Evolutionary conservation across 2,888 invertebrate species (phyloP).

Genomic region (Drosophila vallismaia): DNA sequence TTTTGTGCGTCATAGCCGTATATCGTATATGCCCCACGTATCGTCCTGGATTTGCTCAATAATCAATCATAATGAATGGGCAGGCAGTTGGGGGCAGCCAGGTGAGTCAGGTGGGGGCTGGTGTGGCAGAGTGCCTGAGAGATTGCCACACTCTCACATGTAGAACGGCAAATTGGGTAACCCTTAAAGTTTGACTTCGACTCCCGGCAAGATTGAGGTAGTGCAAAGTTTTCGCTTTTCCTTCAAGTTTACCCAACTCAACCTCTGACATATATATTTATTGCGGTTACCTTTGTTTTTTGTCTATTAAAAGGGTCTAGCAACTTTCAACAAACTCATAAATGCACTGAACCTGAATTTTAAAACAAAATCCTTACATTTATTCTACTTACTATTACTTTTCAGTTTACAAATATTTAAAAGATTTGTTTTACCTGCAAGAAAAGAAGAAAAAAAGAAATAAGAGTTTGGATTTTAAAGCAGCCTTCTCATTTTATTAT

Average conservation of each 20-base stretch:
- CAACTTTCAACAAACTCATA: slow-evolving; percentile 33
- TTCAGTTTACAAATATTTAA: too few species aligned
- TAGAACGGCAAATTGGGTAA: slow-evolving; percentile 23
- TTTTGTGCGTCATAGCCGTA: slow-evolving; percentile 43
- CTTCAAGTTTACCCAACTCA: slow-evolving; percentile 34
- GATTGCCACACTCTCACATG: slow-evolving; percentile 10
- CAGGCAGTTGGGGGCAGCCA: background rate
- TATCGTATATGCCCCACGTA: slow-evolving; percentile 1
- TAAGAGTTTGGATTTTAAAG: background rate
- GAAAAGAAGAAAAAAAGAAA: background rate
- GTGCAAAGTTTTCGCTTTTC: slow-evolving; percentile 32
- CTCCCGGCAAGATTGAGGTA: slow-evolving; percentile 13
- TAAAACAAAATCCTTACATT: background rate
- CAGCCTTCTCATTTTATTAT: slow-evolving; percentile 2
- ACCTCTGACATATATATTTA: slow-evolving; percentile 29
- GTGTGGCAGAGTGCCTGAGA: slow-evolving; percentile 15
- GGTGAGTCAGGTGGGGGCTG: slow-evolving; percentile 12
- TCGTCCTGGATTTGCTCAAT: slow-evolving; percentile 48
- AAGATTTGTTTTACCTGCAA: background rate
- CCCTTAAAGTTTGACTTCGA: slow-evolving; percentile 29
- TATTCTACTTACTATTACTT: background rate
- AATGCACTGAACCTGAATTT: slow-evolving; percentile 45
- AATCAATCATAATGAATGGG: slow-evolving; percentile 72
- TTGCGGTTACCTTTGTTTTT: slow-evolving; percentile 25
- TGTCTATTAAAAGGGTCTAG: slow-evolving; percentile 20